phyloP scores from a whole-genome alignment of 2,797 vertebrate species.

The Micrastur ruficollis region DNA sequence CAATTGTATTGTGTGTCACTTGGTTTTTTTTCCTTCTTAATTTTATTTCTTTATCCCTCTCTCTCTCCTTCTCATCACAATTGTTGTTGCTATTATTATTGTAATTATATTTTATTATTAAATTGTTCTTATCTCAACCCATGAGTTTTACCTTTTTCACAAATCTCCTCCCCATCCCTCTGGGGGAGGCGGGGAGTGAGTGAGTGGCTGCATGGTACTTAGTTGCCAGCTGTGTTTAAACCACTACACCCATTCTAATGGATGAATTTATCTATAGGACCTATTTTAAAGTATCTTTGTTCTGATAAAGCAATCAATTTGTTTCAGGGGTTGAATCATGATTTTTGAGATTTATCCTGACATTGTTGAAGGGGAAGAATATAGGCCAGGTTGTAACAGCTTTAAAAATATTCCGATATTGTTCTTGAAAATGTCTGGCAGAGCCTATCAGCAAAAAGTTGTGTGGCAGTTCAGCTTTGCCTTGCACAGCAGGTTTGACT shows the following conservation, averaged over 20 bases:
- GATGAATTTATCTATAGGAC: conserved; percentile 36
- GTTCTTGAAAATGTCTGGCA: not conserved
- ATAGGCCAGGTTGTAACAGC: not conserved
- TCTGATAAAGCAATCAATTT: conserved; percentile 36
- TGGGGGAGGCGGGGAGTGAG: no score
- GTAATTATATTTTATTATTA: no score
- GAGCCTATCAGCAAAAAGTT: not conserved
- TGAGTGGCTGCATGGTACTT: no score
- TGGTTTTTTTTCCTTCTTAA: no score
- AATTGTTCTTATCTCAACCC: no score
- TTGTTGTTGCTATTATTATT: no score
- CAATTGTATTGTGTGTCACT: no score
- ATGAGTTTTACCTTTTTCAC: no score
- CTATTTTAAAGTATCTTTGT: conserved; percentile 20
- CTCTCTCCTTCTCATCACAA: no score
- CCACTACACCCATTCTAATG: not conserved
- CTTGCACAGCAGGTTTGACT: not conserved
- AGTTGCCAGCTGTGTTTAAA: no score
- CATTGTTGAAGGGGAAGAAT: conserved; percentile 18
- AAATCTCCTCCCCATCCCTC: no score
- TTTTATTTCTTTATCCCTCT: no score
- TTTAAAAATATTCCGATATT: conserved; percentile 28
- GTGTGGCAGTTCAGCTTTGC: not conserved
- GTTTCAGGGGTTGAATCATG: conserved; percentile 44
- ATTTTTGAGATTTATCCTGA: conserved; percentile 37